These are phyloP conservation scores for Pseudorhombus dupliciocellatus DNA, from an alignment of 2,113 vertebrate genomes.

Conservation along the genomic window DNA sequence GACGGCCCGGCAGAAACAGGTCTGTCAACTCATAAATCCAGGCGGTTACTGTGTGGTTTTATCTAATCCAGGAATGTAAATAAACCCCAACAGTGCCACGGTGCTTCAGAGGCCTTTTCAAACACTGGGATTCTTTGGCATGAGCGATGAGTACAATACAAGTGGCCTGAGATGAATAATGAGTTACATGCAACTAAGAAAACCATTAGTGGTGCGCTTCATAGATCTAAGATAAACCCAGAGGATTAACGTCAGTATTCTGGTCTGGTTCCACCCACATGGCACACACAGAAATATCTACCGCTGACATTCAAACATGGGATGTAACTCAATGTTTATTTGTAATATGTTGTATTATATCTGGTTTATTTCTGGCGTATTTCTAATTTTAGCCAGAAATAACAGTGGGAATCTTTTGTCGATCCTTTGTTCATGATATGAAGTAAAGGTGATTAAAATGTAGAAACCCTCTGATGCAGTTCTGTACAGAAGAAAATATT, in stretches of 20 bases:
- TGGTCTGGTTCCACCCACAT: background rate
- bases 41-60: background rate
- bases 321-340: no score
- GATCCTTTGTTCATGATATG: background rate
- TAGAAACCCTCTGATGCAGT: background rate
- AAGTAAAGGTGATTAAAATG: background rate
- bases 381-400: background rate
- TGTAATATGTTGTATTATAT: no score
- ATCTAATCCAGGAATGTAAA: conserved; percentile 70
- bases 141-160: background rate
- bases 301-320: no score
- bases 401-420: background rate
- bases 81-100: conserved; percentile 45
- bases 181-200: conserved; percentile 35
- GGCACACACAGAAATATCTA: no score
- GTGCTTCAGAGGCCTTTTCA: conserved; percentile 65
- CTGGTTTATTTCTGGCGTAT: no score
- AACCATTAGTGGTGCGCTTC: conserved; percentile 53
- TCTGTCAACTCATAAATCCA: background rate
- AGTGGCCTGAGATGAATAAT: conserved; percentile 55
- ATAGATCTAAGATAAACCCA: conserved; percentile 31
- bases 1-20: conserved; percentile 27
- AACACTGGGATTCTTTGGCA: conserved; percentile 41
- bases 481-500: no score
- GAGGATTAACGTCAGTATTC: conserved; percentile 35